Percentiles rank a stretch among this genome's conserved stretches.
Evolutionary conservation across 2,888 invertebrate genomes (phyloP).

Genomic region (Hedya salicella): DNA sequence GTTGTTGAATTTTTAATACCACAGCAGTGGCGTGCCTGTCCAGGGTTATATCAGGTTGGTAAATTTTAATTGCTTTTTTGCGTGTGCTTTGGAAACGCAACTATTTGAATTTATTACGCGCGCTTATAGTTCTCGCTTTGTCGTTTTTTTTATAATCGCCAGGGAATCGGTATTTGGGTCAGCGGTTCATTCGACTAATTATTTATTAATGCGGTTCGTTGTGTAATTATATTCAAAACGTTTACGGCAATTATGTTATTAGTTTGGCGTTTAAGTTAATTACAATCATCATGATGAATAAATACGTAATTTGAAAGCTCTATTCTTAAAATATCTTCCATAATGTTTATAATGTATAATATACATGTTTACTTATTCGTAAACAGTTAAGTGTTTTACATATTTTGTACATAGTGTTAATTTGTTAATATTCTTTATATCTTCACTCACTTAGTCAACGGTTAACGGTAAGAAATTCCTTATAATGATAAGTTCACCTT

Average conservation of each 20-base stretch:
- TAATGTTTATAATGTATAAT: too few species aligned
- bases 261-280: too few species aligned
- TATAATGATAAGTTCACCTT: too few species aligned
- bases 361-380: too few species aligned
- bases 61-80: slow-evolving; percentile 47
- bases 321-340: too few species aligned
- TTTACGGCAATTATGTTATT: not conserved
- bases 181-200: slow-evolving; percentile 14
- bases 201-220: slow-evolving; percentile 1
- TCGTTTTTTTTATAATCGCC: slow-evolving; percentile 9
- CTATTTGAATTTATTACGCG: slow-evolving; percentile 19
- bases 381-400: too few species aligned
- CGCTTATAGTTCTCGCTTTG: not conserved
- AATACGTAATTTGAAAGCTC: too few species aligned
- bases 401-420: too few species aligned
- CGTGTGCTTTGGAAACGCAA: slow-evolving; percentile 40
- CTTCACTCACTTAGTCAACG: too few species aligned
- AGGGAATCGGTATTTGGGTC: slow-evolving; percentile 28
- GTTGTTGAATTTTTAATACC: slow-evolving; percentile 64
- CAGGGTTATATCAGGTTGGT: slow-evolving; percentile 42
- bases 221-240: not conserved
- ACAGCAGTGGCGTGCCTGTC: slow-evolving; percentile 45
- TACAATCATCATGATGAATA: too few species aligned
- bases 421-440: too few species aligned
- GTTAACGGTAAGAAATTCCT: too few species aligned